Base-by-base conservation (phyloP, 1,140 invertebrate species). In the Drosophila rufa region DNA sequence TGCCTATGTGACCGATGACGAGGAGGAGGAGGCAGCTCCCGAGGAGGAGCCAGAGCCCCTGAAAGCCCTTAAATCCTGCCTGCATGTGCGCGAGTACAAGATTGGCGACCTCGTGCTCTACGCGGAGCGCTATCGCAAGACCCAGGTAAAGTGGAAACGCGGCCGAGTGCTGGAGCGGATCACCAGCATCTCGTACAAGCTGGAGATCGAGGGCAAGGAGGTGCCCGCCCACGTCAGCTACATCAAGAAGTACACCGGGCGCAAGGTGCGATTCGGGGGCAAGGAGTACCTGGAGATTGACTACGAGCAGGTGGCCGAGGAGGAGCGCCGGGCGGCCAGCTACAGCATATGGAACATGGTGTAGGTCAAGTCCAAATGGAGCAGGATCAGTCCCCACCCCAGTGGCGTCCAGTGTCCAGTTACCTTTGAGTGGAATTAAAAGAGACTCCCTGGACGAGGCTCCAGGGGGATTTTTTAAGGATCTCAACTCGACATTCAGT, bases 271-370 rank as follows among this genome's bases (percentile, higher is more conserved):
- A 8, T 92, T 92, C 43, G 91, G 89, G n/a, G 85, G 75, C 58
- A 92, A 92, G 58, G 92, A 92, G 68, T 92, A 92, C 61, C 75
- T 92, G 60, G 92, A 92, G 50, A 92, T 92, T 25, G 92, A 92
- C 67, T 92, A 92, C 62, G 92, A 92, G 40, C 92, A 92, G 64
- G 78, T 92, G 33, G 92, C 79, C 25, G 87, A 92, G 68, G 87
- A 92, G 62, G 92, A 92, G 77, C 78, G 84, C 57, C 78, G 78
- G 27, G 85, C 89, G 51, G 91, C 86, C 58, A 84, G 80, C 55
- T 92, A 92, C 57, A 92, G 92, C 80, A 92, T 92, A 86, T 92
- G 92, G 92, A 92, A 92, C 75, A 91, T 92, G 82, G 92, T 92
- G 61, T 91, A 76, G 65, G 46, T 33, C 19, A 2, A 2, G 19